phyloP scores from a whole-genome alignment of 2,113 vertebrate genomes.

The Gracilinanus agilis region DNA sequence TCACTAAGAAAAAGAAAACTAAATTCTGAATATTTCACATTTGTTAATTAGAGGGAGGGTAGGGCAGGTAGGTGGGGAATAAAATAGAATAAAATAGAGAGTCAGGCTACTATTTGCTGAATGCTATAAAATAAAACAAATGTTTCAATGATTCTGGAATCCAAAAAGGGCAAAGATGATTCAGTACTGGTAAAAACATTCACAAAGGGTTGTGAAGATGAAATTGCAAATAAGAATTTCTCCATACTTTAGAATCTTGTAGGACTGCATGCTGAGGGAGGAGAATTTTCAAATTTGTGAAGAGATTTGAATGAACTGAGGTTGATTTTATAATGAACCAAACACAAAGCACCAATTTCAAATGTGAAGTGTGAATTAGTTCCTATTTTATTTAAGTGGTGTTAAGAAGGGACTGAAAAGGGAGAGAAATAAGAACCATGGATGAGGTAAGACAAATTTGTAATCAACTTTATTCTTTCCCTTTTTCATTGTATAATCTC shows the following conservation, averaged over 20 bases:
- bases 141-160: slow-evolving; percentile 18
- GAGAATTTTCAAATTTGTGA: background rate
- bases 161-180: background rate
- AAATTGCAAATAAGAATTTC: background rate
- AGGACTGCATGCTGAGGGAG: background rate
- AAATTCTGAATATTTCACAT: background rate
- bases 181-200: background rate
- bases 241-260: background rate
- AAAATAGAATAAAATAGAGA: background rate
- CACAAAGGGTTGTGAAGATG: background rate
- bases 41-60: background rate
- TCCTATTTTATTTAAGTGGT: background rate
- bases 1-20: background rate
- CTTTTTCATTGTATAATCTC: background rate
- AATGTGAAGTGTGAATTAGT: background rate
- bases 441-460: background rate
- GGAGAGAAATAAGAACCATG: background rate
- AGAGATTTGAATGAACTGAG: background rate
- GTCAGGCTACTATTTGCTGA: background rate
- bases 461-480: background rate
- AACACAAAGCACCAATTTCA: background rate
- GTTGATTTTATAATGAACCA: background rate
- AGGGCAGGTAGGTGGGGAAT: background rate
- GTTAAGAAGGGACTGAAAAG: background rate
- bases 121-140: background rate